Evolutionary conservation across 2,888 invertebrate species (phyloP).

Genomic region (Nymphalis urticae): DNA sequence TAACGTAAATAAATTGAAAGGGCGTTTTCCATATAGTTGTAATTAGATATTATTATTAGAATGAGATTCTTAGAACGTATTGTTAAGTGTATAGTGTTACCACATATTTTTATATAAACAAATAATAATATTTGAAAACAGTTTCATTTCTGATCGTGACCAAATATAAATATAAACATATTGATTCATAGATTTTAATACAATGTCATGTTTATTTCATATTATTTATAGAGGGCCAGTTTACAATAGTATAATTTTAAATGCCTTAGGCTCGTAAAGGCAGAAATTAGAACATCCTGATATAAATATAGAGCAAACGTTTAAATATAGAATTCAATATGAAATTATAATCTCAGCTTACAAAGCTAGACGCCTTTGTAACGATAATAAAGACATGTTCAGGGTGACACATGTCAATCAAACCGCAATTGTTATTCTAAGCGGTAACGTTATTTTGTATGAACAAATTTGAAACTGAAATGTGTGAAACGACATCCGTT

Average conservation of each 20-base stretch:
- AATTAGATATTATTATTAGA: neutral
- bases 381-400: constrained; percentile 2
- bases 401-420: constrained; percentile 26
- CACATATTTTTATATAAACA: neutral
- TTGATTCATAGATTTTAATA: too few relatives aligned
- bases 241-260: too few relatives aligned
- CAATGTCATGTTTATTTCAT: too few relatives aligned
- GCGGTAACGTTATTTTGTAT: neutral
- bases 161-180: too few relatives aligned
- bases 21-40: neutral
- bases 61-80: neutral
- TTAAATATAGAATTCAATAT: neutral
- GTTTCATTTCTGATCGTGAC: too few relatives aligned
- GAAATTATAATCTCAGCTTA: neutral
- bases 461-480: neutral
- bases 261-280: too few relatives aligned
- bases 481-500: neutral
- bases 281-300: neutral
- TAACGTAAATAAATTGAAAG: constrained; percentile 5
- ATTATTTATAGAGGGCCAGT: too few relatives aligned
- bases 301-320: neutral
- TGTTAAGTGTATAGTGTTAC: neutral
- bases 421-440: constrained; percentile 19
- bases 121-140: too few relatives aligned
- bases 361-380: constrained; percentile 5